These are phyloP conservation scores for Delichon dasypus DNA, from an alignment of 2,797 vertebrate species.

Conservation along the genomic window DNA sequence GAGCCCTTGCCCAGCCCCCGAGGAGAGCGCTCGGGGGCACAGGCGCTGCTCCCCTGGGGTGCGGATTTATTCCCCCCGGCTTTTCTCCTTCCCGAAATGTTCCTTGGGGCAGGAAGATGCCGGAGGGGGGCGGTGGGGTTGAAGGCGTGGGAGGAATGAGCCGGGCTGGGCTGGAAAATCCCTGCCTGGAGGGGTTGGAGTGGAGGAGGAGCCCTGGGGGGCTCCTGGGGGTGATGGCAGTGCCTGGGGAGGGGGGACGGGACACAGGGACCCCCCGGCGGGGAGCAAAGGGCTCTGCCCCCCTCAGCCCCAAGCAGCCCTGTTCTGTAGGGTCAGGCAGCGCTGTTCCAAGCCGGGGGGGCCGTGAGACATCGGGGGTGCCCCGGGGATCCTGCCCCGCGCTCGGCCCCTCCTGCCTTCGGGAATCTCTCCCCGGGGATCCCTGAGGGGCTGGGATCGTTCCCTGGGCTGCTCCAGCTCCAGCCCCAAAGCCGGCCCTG, in stretches of 20 bases:
- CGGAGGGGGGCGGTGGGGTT: neutral
- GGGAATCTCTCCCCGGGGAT: rapidly evolving
- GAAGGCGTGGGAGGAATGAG: neutral
- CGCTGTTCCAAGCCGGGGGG: rapidly evolving
- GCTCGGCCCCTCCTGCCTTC: neutral
- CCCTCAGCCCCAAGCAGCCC: neutral
- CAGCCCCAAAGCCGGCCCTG: rapidly evolving
- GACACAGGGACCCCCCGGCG: neutral
- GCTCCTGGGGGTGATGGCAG: neutral
- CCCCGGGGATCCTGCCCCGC: rapidly evolving
- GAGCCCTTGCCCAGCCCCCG: neutral
- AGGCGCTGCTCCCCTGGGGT: rapidly evolving
- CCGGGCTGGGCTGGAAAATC: neutral
- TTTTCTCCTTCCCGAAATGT: neutral
- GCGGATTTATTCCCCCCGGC: rapidly evolving
- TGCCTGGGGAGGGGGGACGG: neutral
- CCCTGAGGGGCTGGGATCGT: rapidly evolving
- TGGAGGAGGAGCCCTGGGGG: neutral
- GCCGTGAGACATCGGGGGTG: rapidly evolving
- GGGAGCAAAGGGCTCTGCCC: neutral
- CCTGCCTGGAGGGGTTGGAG: neutral
- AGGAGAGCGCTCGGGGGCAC: neutral
- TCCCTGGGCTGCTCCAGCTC: neutral
- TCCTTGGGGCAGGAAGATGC: neutral
- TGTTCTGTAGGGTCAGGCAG: rapidly evolving